Base-by-base conservation (phyloP, 2,888 invertebrate genomes). In the Lasioglossum malachurum region DNA sequence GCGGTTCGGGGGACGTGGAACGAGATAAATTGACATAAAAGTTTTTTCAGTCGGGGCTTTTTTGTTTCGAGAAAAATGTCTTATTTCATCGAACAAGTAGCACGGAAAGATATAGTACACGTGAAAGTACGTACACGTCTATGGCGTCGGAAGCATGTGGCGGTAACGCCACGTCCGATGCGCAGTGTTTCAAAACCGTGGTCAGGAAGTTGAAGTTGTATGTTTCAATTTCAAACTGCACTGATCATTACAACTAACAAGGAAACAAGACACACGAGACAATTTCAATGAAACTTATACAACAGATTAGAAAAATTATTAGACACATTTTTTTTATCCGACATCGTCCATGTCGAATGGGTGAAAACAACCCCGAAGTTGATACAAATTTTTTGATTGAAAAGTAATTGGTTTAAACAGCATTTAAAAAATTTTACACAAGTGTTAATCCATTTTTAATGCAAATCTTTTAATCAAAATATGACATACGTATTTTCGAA, bases 81-180 rank as follows among this genome's bases (percentile, higher is more conserved):
- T 69, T 69, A 69, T 69, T 41, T 35, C 69, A 12, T 38, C 38
- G 38, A 69, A 23, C 38, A 69, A 69, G 69, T 69, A n/a, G 69
- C n/a, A 69, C 38, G 38, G 10, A 67, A 67, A 67, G 35, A 67
- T 67, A 64, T 27, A 31, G 67, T 35, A 31, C 35, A 2, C 16
- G 27, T 16, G 69, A 69, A 69, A 69, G 8, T 31, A 69, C 38
- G 38, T 16, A 23, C 38, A 2, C 69, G 69, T 23, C 23, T 38
- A 23, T 69, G 23, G 38, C 38, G 69, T 4, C 23, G 69, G 69
- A 69, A 69, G 69, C 69, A 38, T 69, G 38, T 69, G 69, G 38
- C 38, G n/a, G 23, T 35, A 38, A 69, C 23, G 69, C 38, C 23
- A 38, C 69, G n/a, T 69, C 38, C 38, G 38, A 38, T 38, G 35